Conservation (phyloP, 2,113 vertebrate genomes). For the Grammomys dolichurus region DNA sequence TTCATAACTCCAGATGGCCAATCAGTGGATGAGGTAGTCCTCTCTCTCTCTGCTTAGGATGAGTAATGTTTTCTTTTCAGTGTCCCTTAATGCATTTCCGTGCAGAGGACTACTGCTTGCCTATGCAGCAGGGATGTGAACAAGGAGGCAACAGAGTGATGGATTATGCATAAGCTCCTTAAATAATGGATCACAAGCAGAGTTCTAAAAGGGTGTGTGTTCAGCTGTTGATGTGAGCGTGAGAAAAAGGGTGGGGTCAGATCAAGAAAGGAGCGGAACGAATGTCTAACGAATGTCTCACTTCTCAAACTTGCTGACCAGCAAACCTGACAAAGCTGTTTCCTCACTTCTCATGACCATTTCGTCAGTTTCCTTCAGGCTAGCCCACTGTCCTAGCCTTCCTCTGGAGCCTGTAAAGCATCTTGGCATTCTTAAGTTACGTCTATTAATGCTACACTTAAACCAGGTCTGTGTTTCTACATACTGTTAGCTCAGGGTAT, state of each 20-base stretch:
- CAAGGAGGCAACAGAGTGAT: conserved; percentile 31
- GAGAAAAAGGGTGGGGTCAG: background rate
- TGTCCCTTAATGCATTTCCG: background rate
- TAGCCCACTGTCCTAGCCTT: background rate
- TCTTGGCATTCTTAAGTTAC: background rate
- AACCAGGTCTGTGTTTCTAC: background rate
- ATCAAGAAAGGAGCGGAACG: background rate
- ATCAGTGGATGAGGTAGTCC: background rate
- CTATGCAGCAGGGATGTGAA: conserved; percentile 38
- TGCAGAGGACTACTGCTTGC: conserved; percentile 60
- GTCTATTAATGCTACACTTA: conserved; percentile 34
- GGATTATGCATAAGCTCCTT: conserved; percentile 70
- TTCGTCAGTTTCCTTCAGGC: background rate
- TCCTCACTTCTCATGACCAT: background rate
- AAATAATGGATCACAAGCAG: conserved; percentile 66
- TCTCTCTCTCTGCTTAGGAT: background rate
- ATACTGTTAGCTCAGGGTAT: background rate
- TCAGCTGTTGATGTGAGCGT: conserved; percentile 59
- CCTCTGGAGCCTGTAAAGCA: background rate
- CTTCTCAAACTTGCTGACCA: background rate
- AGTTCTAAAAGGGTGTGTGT: conserved; percentile 57
- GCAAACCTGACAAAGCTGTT: background rate
- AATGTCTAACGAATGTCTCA: background rate
- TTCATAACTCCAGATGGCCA: background rate
- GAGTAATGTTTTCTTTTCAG: background rate